These are phyloP conservation scores for Synchiropus splendidus DNA, from an alignment of 2,113 vertebrate genomes.

Conservation along the genomic window DNA sequence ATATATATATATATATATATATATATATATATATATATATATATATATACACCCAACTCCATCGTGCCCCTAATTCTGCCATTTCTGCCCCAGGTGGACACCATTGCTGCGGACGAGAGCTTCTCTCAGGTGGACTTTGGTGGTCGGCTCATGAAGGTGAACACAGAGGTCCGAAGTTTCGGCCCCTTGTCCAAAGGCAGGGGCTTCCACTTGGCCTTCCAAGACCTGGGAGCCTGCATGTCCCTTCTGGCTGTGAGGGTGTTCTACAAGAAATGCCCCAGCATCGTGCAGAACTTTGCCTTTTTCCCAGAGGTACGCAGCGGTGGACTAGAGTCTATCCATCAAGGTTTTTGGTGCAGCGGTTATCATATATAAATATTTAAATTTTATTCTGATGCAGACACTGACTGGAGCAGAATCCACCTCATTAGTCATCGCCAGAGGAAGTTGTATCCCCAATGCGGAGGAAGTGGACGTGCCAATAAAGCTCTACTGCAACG, in stretches of 20 bases:
- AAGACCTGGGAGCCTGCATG: slow-evolving; percentile 97
- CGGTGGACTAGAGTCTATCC: background rate
- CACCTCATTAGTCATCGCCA: slow-evolving; percentile 90
- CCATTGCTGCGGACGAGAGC: slow-evolving; percentile 76
- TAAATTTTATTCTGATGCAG: slow-evolving; percentile 23
- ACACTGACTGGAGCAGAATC: slow-evolving; percentile 95
- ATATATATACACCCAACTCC: no score
- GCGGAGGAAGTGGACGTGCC: slow-evolving; percentile 93
- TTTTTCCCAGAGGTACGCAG: slow-evolving; percentile 78
- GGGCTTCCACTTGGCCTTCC: slow-evolving; percentile 95
- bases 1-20: no score
- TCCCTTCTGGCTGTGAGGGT: slow-evolving; percentile 92
- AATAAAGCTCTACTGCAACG: slow-evolving; percentile 96
- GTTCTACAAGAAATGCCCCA: slow-evolving; percentile 97
- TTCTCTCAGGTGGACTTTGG: slow-evolving; percentile 91
- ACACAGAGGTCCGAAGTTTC: slow-evolving; percentile 95
- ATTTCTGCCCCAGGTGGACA: slow-evolving; percentile 59
- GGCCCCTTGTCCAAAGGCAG: slow-evolving; percentile 81
- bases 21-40: no score
- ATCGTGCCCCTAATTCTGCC: no score
- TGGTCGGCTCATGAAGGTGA: slow-evolving; percentile 95
- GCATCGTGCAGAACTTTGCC: slow-evolving; percentile 91
- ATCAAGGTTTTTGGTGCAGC: background rate
- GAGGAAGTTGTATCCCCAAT: slow-evolving; percentile 85
- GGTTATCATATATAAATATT: background rate